Conservation (phyloP, 92 coral and sea anemone species). For the Zoanthus gigantus region DNA sequence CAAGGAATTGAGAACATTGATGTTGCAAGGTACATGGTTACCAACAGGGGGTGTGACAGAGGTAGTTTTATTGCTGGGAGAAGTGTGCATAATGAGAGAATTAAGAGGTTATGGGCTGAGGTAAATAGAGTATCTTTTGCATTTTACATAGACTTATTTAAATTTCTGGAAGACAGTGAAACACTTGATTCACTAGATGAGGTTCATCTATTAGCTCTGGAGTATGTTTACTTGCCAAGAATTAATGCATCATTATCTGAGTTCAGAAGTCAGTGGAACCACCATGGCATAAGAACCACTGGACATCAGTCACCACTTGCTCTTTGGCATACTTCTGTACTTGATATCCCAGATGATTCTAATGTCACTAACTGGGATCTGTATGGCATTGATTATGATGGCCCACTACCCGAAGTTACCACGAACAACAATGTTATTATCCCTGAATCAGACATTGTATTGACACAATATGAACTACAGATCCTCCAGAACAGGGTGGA, state of each 20-base stretch:
- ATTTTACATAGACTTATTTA: constrained; percentile 51
- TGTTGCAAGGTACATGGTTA: constrained; percentile 53
- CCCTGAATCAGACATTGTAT: background rate
- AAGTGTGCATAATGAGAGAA: constrained; percentile 46
- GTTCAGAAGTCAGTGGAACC: constrained; percentile 66
- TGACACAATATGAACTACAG: too few relatives aligned
- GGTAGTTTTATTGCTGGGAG: constrained; percentile 53
- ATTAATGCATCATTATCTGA: constrained; percentile 63
- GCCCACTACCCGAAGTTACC: constrained; percentile 46
- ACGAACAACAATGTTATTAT: constrained; percentile 31
- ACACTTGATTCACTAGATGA: constrained; percentile 47
- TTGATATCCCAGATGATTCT: constrained; percentile 19
- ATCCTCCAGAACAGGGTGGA: too few relatives aligned
- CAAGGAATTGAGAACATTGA: constrained; percentile 45
- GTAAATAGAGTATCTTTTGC: constrained; percentile 48
- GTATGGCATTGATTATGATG: constrained; percentile 48
- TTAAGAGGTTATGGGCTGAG: constrained; percentile 48
- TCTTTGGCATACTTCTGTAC: background rate
- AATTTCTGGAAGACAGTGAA: constrained; percentile 50
- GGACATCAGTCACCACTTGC: constrained; percentile 61
- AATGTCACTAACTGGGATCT: constrained; percentile 23
- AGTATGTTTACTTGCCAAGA: constrained; percentile 55
- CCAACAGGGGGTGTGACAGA: constrained; percentile 44
- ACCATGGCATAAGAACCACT: constrained; percentile 66
- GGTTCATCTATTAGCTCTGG: constrained; percentile 51